Conservation (phyloP, 1,140 invertebrate species). For the Drosophila lacertosa region DNA sequence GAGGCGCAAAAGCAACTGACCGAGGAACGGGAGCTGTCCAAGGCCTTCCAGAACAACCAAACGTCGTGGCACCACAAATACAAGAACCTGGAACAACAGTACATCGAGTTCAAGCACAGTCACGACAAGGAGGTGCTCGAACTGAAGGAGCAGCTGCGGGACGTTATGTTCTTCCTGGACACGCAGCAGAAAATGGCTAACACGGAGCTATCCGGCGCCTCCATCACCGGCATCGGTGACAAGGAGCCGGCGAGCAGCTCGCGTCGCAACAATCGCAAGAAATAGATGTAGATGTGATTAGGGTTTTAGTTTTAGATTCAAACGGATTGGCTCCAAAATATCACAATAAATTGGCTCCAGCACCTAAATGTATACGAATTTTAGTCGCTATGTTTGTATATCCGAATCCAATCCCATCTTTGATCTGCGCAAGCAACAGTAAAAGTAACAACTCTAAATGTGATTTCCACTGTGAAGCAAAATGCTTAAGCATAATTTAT, state of each 20-base stretch:
- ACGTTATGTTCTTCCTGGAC: conserved; percentile 98
- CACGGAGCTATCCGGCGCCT: conserved; percentile 87
- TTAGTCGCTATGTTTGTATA: conserved; percentile 20
- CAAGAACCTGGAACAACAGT: conserved; percentile 87
- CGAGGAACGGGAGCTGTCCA: conserved; percentile 92
- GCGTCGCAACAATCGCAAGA: conserved; percentile 66
- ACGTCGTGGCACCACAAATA: conserved; percentile 90
- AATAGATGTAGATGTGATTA: conserved; percentile 42
- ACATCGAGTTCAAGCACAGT: conserved; percentile 89
- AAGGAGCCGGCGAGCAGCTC: conserved; percentile 47
- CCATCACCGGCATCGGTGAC: conserved; percentile 86
- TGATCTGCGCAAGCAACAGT: conserved; percentile 10
- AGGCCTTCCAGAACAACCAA: conserved; percentile 92
- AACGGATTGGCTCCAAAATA: background rate
- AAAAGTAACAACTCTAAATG: conserved; percentile 54
- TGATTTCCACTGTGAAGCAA: conserved; percentile 67
- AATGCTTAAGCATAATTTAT: conserved; percentile 39
- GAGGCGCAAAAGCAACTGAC: conserved; percentile 88
- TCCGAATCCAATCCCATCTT: background rate
- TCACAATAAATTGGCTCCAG: background rate
- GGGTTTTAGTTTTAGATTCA: background rate
- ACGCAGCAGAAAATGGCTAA: conserved; percentile 88
- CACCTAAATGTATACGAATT: conserved; percentile 27
- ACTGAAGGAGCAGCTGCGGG: conserved; percentile 95
- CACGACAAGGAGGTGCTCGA: conserved; percentile 91